Percentiles rank a stretch among this genome's conserved stretches.
These are phyloP conservation scores for Platyscapa corneri DNA, from an alignment of 1,140 invertebrate species.

Conservation along the genomic window DNA sequence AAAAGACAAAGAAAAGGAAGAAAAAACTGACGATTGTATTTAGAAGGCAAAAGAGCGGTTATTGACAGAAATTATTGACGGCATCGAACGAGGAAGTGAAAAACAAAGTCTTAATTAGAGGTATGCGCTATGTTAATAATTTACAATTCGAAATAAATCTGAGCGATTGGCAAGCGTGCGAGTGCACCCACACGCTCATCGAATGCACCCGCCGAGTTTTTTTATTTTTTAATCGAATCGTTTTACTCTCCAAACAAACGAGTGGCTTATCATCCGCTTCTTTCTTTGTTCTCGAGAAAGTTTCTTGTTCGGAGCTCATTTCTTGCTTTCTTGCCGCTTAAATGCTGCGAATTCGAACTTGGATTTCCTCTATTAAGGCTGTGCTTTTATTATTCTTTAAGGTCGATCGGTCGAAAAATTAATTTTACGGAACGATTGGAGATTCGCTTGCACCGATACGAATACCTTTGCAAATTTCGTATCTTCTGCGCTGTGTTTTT, in stretches of 20 bases:
- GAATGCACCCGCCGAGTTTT: not conserved
- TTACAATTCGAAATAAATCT: not conserved
- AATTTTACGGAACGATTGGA: not conserved
- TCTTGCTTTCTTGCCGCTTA: not conserved
- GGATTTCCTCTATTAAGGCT: not conserved
- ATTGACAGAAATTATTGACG: not conserved
- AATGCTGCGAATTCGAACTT: not conserved
- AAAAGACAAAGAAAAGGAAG: too few species aligned
- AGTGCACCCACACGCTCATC: not conserved
- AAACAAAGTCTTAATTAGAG: not conserved
- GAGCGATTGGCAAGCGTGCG: not conserved
- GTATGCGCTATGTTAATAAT: not conserved
- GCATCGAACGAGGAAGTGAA: not conserved
- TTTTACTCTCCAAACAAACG: not conserved
- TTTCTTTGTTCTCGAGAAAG: not conserved
- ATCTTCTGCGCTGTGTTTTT: not conserved
- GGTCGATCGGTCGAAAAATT: not conserved
- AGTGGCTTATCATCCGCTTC: not conserved
- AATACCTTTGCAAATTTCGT: not conserved
- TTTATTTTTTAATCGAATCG: not conserved
- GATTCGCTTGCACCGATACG: not conserved
- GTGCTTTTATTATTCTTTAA: not conserved
- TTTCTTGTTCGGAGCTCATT: not conserved
- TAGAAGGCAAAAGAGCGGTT: not conserved
- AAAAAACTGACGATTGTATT: too few species aligned